These are phyloP conservation scores for Drosophila colorata DNA, from an alignment of 2,888 invertebrate genomes.

Conservation along the genomic window DNA sequence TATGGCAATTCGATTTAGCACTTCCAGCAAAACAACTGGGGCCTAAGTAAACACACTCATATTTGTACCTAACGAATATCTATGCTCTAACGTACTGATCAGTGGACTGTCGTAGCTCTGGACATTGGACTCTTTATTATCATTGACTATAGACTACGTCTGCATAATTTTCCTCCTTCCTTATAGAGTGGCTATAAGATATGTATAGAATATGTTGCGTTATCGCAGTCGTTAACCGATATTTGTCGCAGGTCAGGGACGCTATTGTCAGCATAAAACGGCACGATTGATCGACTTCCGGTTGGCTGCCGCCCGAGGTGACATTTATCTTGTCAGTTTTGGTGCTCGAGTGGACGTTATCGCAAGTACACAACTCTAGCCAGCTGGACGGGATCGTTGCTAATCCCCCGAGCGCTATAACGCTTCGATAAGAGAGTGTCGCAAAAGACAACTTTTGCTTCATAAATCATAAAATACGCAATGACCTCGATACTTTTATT, in stretches of 20 bases:
- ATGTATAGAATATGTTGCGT: background rate
- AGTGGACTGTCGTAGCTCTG: background rate
- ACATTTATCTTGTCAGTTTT: background rate
- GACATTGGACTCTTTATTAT: background rate
- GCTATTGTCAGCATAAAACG: slow-evolving; percentile 2
- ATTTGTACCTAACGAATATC: too few species aligned
- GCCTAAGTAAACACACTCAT: too few species aligned
- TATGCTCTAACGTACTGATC: too few species aligned
- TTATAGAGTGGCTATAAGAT: too few species aligned
- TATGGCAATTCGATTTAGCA: too few species aligned
- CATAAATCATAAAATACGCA: slow-evolving; percentile 38
- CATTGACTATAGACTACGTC: background rate
- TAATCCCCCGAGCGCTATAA: slow-evolving; percentile 23
- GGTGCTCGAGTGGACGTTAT: slow-evolving; percentile 19
- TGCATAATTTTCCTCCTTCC: background rate
- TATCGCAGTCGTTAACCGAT: slow-evolving; percentile 7
- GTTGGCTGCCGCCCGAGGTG: background rate
- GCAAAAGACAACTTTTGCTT: too few species aligned
- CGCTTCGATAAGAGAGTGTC: slow-evolving; percentile 39
- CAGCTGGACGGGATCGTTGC: slow-evolving; percentile 16
- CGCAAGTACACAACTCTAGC: background rate
- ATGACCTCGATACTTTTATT: slow-evolving; percentile 32
- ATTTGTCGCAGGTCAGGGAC: slow-evolving; percentile 32
- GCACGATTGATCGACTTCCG: slow-evolving; percentile 6
- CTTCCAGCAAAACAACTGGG: too few species aligned